Conservation (phyloP, 2,888 invertebrate genomes). For the Athetis lepigone region DNA sequence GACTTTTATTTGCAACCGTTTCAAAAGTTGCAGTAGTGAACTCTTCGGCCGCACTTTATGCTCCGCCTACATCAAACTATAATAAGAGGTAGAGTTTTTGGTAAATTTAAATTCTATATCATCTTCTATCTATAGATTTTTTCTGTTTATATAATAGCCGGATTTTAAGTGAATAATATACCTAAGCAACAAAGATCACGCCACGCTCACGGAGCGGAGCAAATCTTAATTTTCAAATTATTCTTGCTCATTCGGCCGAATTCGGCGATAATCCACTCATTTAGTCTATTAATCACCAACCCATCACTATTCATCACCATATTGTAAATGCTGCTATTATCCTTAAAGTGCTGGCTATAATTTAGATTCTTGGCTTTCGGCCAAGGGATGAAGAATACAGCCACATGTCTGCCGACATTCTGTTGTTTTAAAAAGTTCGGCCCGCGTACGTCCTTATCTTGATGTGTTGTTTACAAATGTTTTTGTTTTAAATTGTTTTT, state of each 20-base stretch:
- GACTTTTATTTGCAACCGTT: too few relatives aligned
- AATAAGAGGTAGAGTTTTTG: too few relatives aligned
- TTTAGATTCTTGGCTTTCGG: constrained; percentile 54
- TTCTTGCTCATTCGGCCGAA: background rate
- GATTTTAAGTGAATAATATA: too few relatives aligned
- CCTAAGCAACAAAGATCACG: too few relatives aligned
- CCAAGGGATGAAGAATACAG: constrained; percentile 37
- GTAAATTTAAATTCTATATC: too few relatives aligned
- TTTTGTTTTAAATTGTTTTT: constrained; percentile 10
- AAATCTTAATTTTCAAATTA: background rate
- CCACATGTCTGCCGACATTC: background rate
- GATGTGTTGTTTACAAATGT: constrained; percentile 34
- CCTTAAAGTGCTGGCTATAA: constrained; percentile 36
- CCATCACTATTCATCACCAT: constrained; percentile 45
- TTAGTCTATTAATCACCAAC: constrained; percentile 31
- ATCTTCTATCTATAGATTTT: too few relatives aligned
- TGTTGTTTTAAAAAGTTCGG: constrained; percentile 32
- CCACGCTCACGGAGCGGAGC: too few relatives aligned
- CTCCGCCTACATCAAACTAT: too few relatives aligned
- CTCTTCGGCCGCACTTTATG: too few relatives aligned
- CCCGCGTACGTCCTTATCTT: background rate
- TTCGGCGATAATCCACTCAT: constrained; percentile 13
- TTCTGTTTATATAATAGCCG: too few relatives aligned
- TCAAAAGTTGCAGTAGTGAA: too few relatives aligned
- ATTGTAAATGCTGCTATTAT: constrained; percentile 43